These are phyloP conservation scores for Nyctalus aviator DNA, from an alignment of 2,797 vertebrate genomes.

Conservation along the genomic window DNA sequence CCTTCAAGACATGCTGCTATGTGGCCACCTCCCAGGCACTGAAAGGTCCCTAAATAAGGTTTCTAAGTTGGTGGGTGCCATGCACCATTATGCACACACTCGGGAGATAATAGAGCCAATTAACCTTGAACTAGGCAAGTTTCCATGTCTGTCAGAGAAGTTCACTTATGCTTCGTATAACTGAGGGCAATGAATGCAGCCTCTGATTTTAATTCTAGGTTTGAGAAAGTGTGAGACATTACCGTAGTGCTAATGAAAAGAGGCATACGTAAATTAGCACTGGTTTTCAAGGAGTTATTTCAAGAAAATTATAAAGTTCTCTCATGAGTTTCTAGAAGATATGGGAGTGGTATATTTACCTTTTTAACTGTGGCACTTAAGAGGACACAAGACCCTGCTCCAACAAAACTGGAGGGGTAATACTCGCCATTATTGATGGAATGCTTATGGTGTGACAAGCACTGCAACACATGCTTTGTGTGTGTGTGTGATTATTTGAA, in stretches of 20 bases:
- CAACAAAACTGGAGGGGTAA: background rate
- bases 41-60: conserved; percentile 28
- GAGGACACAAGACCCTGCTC: background rate
- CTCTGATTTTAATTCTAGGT: conserved; percentile 58
- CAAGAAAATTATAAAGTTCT: background rate
- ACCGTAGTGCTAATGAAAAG: conserved; percentile 11
- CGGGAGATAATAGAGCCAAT: conserved; percentile 52
- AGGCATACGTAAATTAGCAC: conserved; percentile 27
- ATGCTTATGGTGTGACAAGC: background rate
- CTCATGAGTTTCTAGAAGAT: background rate
- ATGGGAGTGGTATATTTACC: background rate
- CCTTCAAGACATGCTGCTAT: background rate
- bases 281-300: conserved; percentile 16
- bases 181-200: background rate
- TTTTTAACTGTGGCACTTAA: background rate
- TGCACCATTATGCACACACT: background rate
- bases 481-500: background rate
- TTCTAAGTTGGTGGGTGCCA: conserved; percentile 4
- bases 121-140: conserved; percentile 57
- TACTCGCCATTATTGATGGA: rapidly evolving
- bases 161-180: conserved; percentile 51
- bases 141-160: conserved; percentile 60
- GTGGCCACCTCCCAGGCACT: background rate
- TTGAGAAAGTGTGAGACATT: conserved; percentile 70
- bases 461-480: background rate